Evolutionary conservation across 2,113 vertebrate genomes (phyloP).

Genomic region (Lucifuga dentata): DNA sequence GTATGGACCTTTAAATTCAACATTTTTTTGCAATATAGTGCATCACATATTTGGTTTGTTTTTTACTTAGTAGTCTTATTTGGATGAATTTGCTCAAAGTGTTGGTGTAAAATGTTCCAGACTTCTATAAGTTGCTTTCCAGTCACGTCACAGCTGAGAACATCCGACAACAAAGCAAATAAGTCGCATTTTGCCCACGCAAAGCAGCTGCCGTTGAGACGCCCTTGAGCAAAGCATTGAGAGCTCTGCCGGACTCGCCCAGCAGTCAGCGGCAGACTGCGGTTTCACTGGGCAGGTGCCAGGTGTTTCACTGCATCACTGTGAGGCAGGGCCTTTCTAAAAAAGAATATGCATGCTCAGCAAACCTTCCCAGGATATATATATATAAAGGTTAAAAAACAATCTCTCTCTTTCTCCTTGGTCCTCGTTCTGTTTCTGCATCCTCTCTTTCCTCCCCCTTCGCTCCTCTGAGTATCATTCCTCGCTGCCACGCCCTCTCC

Average conservation of each 20-base stretch:
- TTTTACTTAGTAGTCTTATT: no score
- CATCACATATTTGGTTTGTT: no score
- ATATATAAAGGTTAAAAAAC: conserved; percentile 43
- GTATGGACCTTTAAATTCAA: no score
- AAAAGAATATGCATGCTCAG: conserved; percentile 56
- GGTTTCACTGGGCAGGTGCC: conserved; percentile 46
- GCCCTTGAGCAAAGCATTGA: conserved; percentile 39
- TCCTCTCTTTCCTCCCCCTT: neutral
- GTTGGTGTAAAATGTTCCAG: no score
- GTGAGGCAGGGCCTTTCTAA: conserved; percentile 29
- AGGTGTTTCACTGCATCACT: conserved; percentile 59
- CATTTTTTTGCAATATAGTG: no score
- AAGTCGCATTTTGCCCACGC: neutral
- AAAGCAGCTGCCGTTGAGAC: neutral
- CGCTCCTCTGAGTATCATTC: no score
- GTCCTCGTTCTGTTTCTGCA: conserved; percentile 31
- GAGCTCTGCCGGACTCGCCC: neutral
- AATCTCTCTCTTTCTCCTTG: neutral
- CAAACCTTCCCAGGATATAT: conserved; percentile 24
- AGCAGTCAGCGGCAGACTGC: neutral
- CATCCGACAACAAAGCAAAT: neutral
- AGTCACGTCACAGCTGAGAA: conserved; percentile 3
- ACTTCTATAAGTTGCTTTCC: neutral
- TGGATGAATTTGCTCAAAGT: no score
- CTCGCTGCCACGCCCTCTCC: no score